Conservation (phyloP, 2,797 vertebrate species). For the Hydrophis major region DNA sequence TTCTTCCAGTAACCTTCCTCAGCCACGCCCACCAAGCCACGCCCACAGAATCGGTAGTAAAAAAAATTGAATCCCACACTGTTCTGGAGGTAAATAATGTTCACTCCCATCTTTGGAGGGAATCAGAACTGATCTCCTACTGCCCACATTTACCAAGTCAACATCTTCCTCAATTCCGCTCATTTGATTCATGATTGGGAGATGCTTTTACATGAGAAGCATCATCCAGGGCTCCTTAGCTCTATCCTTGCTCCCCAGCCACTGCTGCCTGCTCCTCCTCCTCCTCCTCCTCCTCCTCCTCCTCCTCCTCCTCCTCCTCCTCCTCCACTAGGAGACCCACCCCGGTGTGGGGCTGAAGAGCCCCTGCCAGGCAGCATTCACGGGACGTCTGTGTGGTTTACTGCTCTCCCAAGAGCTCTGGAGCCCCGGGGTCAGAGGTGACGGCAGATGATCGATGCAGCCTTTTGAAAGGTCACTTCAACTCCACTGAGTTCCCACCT, state of each 20-base stretch:
- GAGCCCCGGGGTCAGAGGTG: neutral
- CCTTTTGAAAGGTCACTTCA: conserved; percentile 5
- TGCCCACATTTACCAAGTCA: neutral
- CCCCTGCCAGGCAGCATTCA: neutral
- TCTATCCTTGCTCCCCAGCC: neutral
- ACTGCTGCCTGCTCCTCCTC: too few relatives aligned
- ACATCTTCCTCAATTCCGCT: neutral
- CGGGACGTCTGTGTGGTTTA: neutral
- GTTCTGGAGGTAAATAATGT: neutral
- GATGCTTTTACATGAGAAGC: neutral
- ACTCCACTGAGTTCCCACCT: fast-evolving
- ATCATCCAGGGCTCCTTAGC: neutral
- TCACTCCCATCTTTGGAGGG: neutral
- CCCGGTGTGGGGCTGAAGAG: neutral
- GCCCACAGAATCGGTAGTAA: too few relatives aligned
- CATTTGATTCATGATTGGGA: neutral
- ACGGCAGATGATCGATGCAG: neutral
- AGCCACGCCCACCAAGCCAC: too few relatives aligned
- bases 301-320: neutral
- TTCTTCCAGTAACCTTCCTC: too few relatives aligned
- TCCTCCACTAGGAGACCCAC: neutral
- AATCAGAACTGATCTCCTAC: neutral
- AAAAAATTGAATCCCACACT: too few relatives aligned
- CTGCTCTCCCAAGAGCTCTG: neutral
- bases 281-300: neutral